phyloP scores from a whole-genome alignment of 2,797 vertebrate genomes.

The Myotis planiceps region DNA sequence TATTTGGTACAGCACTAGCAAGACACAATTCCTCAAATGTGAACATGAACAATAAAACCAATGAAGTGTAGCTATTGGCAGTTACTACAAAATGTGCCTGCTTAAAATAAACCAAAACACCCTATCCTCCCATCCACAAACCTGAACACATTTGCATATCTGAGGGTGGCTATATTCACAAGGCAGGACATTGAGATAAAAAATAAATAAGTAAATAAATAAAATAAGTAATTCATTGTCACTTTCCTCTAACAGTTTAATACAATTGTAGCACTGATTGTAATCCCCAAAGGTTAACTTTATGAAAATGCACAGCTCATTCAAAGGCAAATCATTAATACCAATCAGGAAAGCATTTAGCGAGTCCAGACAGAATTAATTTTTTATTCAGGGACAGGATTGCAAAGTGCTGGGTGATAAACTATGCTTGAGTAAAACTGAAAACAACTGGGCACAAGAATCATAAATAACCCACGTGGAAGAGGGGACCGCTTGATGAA shows the following conservation, averaged over 20 bases:
- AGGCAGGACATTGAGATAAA: neutral
- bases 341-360: neutral
- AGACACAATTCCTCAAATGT: neutral
- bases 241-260: neutral
- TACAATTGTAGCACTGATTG: neutral
- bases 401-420: neutral
- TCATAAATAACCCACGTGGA: neutral
- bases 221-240: neutral
- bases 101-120: slow-evolving; percentile 36
- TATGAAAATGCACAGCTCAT: neutral
- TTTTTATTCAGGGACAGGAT: neutral
- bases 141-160: neutral
- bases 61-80: neutral
- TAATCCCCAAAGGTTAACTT: neutral
- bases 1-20: neutral
- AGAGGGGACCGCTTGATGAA: neutral
- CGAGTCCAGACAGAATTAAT: neutral
- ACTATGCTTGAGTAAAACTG: neutral
- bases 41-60: slow-evolving; percentile 24
- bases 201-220: neutral
- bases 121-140: neutral
- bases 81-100: neutral
- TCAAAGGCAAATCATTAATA: slow-evolving; percentile 26
- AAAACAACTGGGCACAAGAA: neutral
- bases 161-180: neutral